Conservation (phyloP, 2,113 vertebrate species). For the Neotoma lepida region DNA sequence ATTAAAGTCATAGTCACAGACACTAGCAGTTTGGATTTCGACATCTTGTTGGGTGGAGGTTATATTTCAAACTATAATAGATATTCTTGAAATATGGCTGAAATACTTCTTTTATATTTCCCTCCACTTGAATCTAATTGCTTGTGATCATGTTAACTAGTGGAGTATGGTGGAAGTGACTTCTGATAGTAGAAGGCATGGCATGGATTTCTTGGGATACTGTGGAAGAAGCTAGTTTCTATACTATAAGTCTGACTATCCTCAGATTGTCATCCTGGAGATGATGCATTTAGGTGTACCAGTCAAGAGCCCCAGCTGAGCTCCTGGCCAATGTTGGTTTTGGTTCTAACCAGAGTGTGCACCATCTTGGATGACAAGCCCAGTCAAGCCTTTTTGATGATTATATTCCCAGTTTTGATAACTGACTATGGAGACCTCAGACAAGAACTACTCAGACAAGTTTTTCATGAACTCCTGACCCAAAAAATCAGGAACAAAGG, state of each 20-base stretch:
- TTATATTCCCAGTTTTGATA: background rate
- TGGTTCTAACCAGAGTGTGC: background rate
- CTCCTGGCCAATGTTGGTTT: background rate
- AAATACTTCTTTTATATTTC: background rate
- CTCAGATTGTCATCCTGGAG: background rate
- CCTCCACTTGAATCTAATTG: background rate
- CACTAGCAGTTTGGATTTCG: slow-evolving; percentile 1
- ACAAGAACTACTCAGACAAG: slow-evolving; percentile 18
- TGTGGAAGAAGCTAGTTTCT: slow-evolving; percentile 45
- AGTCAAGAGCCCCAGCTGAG: background rate
- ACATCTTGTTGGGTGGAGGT: background rate
- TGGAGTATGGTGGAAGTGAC: background rate
- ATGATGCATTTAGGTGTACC: background rate
- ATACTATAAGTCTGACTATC: slow-evolving; percentile 21
- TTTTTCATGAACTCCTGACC: background rate
- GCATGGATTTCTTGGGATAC: background rate
- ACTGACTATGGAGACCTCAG: slow-evolving; percentile 13
- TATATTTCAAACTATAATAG: background rate
- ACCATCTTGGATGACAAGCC: background rate
- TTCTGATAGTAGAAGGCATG: slow-evolving; percentile 11
- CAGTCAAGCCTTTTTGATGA: slow-evolving; percentile 17
- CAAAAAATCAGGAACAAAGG: slow-evolving; percentile 40
- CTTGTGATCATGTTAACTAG: background rate
- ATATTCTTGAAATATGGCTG: background rate
- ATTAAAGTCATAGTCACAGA: slow-evolving; percentile 20